Base-by-base conservation (phyloP, 2,113 vertebrate genomes). In the Larimichthys polyactis region DNA sequence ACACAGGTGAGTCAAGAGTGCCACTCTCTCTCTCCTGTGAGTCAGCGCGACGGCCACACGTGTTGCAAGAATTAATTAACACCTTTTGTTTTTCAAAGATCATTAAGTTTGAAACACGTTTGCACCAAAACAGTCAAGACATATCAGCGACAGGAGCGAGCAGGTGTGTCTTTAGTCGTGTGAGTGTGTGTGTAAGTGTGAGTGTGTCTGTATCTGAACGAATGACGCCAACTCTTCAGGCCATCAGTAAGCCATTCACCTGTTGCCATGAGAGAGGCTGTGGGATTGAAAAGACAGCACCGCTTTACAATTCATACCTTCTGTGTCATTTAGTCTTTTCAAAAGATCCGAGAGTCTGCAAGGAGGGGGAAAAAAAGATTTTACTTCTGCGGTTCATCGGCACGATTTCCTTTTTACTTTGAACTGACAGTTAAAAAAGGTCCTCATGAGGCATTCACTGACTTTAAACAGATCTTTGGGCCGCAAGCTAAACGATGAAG, bases 61-160 rank as follows among this genome's bases (percentile, higher is more conserved):
- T 79, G 82, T 79, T 87, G 85, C 77, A 74, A 86, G 16, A 84
- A 74, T 59, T 67, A 60, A 63, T 74, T 81, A 40, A 79, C 66
- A n/a, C 57, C 43, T 46, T 83, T 73, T 77, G 36, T 40, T 70
- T 86, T 4, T 14, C 4, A 32, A 32, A 51, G 16, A 40, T 15
- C 7, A 0, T 62, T 51, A 44, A 58, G 12, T 11, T 87, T 62
- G 75, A 36, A 55, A 36, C 73, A 16, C 73, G 63, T 84, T 90
- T 87, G 82, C 82, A 86, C 90, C 81, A 24, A 24, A 24, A 24
- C 24, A 24, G 24, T 24, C 43, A 74, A 88, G 83, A 90, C 91
- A 87, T 93, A 93, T 93, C 91, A 92, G 81, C 75, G 68, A 48
- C 73, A 75, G 40, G 71, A 79, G 81, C 60, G 64, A 78, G 78